Evolutionary conservation across 1,140 invertebrate genomes (phyloP), one percentile per base, ranked within the genome.

Genomic region (Saxidomus purpurata): DNA sequence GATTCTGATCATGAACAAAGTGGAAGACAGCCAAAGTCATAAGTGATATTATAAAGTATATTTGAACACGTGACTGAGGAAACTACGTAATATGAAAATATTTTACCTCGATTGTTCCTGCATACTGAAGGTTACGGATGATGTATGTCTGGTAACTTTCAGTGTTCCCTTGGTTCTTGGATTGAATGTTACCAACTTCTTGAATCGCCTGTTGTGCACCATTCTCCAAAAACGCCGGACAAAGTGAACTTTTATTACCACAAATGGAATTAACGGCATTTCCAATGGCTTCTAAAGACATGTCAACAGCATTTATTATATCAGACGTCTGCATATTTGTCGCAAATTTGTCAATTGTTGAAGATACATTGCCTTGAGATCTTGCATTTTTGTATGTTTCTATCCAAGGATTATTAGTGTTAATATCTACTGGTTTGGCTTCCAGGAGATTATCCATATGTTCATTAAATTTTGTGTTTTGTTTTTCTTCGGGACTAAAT

Each of bases 251-350:
- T 11, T 40, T 63, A 59, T 87, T 52, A 4, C 89, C 87, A 90
- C 94, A 95, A 1, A 83, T 92, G 8, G 90, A 87, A 0, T 82
- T 69, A 19, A 79, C 19, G 17, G 94, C 90, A 9, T 92, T 89
- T 0, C 85, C 81, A 31, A 92, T 88, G 0, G 92, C 90, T 0
- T 82, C 59, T 1, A 82, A 19, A 13, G 76, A 31, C 25, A 90
- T 80, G 61, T 92, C 84, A 17, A 88, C 76, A 4, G 77, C 17
- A 49, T 49, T 67, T 17, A 82, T 87, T 6, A 80, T 47, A 71
- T 76, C 19, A 61, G 84, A 36, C 59, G 43, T 11, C n/a, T 79
- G 49, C 90, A 92, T 77, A 28, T 1, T 22, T 49, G 74, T 77
- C 4, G 22, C 28, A 3, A 15, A 28, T 13, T 40, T 15, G 0